These are phyloP conservation scores for Phaonia tiefii DNA, from an alignment of 2,888 invertebrate species.

Conservation along the genomic window DNA sequence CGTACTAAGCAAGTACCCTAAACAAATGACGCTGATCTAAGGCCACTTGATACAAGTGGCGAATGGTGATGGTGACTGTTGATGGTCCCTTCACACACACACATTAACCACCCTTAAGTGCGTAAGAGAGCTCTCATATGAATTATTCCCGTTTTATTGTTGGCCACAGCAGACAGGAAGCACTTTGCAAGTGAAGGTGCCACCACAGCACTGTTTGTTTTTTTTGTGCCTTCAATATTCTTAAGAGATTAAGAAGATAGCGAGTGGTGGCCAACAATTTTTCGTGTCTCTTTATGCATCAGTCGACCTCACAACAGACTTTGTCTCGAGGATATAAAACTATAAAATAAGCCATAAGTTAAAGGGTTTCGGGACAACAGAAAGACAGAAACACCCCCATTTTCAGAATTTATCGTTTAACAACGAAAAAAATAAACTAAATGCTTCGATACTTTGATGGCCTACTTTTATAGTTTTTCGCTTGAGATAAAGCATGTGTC, in stretches of 20 bases:
- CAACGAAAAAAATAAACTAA: slow-evolving; percentile 38
- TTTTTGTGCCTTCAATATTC: slow-evolving; percentile 42
- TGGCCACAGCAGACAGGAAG: slow-evolving; percentile 59
- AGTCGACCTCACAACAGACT: slow-evolving; percentile 10
- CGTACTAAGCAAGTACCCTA: slow-evolving; percentile 3
- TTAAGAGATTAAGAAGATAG: slow-evolving; percentile 62
- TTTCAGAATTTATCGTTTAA: slow-evolving; percentile 52
- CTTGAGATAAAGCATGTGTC: slow-evolving; percentile 17
- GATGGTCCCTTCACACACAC: neutral
- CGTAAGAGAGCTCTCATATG: slow-evolving; percentile 36
- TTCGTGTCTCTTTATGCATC: slow-evolving; percentile 2
- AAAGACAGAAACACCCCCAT: slow-evolving; percentile 58
- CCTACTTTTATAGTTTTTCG: slow-evolving; percentile 50
- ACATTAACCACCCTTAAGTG: slow-evolving; percentile 57
- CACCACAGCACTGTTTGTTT: neutral
- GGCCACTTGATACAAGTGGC: slow-evolving; percentile 17
- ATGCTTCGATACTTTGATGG: slow-evolving; percentile 58
- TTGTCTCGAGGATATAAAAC: slow-evolving; percentile 64
- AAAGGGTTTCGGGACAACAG: slow-evolving; percentile 48
- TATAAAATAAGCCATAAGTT: slow-evolving; percentile 64
- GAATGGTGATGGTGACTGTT: slow-evolving; percentile 21
- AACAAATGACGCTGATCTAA: slow-evolving; percentile 59
- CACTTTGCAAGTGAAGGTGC: slow-evolving; percentile 36
- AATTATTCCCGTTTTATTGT: slow-evolving; percentile 37
- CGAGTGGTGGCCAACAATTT: slow-evolving; percentile 28